These are phyloP conservation scores for Epizoanthus rinbou DNA, from an alignment of 92 coral and sea anemone genomes.

Conservation along the genomic window DNA sequence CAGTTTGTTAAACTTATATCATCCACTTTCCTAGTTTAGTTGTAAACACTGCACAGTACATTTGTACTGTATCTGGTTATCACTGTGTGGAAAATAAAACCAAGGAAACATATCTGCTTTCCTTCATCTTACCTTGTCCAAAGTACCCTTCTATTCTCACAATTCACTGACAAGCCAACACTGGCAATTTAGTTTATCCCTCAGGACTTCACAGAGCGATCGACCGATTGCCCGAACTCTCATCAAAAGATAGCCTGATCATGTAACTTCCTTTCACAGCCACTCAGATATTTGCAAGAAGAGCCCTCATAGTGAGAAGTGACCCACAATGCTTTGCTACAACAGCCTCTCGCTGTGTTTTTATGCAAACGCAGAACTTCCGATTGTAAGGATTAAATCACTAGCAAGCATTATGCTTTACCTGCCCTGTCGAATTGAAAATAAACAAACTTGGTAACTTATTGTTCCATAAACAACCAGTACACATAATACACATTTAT, in stretches of 20 bases:
- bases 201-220: constrained; percentile 36
- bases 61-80: no score
- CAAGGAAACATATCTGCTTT: constrained; percentile 9
- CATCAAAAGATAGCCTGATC: constrained; percentile 45
- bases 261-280: constrained; percentile 43
- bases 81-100: neutral
- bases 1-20: no score
- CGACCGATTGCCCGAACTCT: constrained; percentile 39
- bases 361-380: constrained; percentile 45
- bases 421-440: constrained; percentile 72
- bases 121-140: constrained; percentile 38
- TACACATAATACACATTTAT: no score
- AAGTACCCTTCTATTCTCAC: constrained; percentile 44
- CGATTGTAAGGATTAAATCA: constrained; percentile 38
- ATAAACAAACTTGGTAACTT: constrained; percentile 38
- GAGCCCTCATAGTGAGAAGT: constrained; percentile 45
- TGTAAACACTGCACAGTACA: no score
- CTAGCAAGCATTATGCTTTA: constrained; percentile 47
- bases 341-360: constrained; percentile 44
- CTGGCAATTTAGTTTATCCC: constrained; percentile 34
- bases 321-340: constrained; percentile 43
- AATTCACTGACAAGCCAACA: constrained; percentile 45
- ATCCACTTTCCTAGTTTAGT: no score
- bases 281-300: constrained; percentile 39
- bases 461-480: constrained; percentile 11